Evolutionary conservation across 2,113 vertebrate species (phyloP), one percentile per base, ranked within the genome.

Genomic region (Siniperca knerii): DNA sequence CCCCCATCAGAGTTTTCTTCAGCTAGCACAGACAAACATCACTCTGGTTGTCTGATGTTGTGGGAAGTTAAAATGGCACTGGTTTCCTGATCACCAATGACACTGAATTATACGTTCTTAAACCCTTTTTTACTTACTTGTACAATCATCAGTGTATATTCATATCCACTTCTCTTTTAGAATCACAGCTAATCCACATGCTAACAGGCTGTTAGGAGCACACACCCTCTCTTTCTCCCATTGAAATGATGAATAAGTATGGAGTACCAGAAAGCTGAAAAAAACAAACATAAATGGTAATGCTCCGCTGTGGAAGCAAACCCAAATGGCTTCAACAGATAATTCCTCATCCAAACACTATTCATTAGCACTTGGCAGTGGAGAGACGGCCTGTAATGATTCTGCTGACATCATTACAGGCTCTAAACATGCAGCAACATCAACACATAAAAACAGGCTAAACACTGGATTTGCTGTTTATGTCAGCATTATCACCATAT

Each of bases 361-460:
- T 78, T 82, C 82, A 84, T 82, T 82, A 82, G 69, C 71, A 85
- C 60, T 85, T 77, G 75, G 82, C 86, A 25, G 66, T 18, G 42
- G 12, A 46, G 46, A 25, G 33, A 25, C 33, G 61, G 42, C 46
- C 29, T 40, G 68, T 40, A 72, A 54, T 54, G 69, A n/a, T 65
- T 64, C 48, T 33, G 79, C 18, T 65, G 77, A 70, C 55, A 61
- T 70, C 9, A 79, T 69, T 69, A 60, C 12, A 46, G 25, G 20
- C 50, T 13, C 48, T 55, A 9, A 42, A 66, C 58, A 40, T 77
- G 50, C 48, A 77, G 23, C 50, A 77, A 44, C 35, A 77, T 25
- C 48, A 66, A 66, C 33, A 55, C 13, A 52, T 25, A 50, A 44
- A 60, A 75, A 46, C 25, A 46, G 72, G 55, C 37, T 74, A 29